These are phyloP conservation scores for Eupsilia transversa DNA, from an alignment of 2,888 invertebrate genomes.

Conservation along the genomic window DNA sequence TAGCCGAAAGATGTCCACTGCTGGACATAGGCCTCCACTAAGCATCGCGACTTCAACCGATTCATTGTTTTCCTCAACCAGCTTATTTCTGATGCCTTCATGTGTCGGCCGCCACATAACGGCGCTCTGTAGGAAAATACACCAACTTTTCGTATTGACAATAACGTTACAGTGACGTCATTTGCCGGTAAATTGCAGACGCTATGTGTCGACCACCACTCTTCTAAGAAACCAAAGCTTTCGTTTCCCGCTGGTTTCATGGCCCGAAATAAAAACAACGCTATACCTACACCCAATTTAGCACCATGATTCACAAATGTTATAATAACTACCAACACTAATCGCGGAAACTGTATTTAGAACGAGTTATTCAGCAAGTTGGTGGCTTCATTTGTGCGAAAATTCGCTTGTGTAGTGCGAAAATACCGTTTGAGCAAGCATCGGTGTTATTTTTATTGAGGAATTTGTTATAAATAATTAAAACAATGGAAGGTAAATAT, in stretches of 20 bases:
- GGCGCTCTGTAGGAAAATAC: background rate
- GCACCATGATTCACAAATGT: slow-evolving; percentile 67
- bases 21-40: too few relatives aligned
- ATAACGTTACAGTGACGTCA: background rate
- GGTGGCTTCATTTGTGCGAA: slow-evolving; percentile 27
- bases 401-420: background rate
- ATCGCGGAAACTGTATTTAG: slow-evolving; percentile 64
- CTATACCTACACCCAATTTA: slow-evolving; percentile 45
- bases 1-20: too few relatives aligned
- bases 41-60: too few relatives aligned
- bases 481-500: slow-evolving; percentile 19
- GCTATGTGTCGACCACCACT: background rate
- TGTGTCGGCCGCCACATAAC: too few relatives aligned
- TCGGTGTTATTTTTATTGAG: slow-evolving; percentile 3
- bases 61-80: too few relatives aligned
- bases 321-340: slow-evolving; percentile 64
- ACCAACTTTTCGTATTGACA: too few relatives aligned
- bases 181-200: background rate
- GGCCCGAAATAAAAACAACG: slow-evolving; percentile 10
- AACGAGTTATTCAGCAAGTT: slow-evolving; percentile 40
- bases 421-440: background rate
- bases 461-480: background rate
- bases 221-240: background rate
- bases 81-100: too few relatives aligned
- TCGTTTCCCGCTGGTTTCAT: slow-evolving; percentile 13